These are phyloP conservation scores for Heliconius cydno DNA, from an alignment of 2,888 invertebrate species.

Conservation along the genomic window DNA sequence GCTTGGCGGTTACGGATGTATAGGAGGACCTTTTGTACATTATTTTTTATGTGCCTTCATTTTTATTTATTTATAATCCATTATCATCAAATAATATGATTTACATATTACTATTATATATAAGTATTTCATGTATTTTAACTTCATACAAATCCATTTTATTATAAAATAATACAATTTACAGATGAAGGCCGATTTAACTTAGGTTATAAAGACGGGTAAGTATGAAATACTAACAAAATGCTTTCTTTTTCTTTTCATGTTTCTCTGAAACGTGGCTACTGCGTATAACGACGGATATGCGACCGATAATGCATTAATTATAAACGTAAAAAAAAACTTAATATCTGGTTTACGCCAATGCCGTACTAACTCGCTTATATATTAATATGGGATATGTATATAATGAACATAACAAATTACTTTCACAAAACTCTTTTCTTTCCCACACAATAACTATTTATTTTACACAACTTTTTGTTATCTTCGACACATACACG, in stretches of 20 bases:
- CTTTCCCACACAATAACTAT: background rate
- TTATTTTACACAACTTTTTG: constrained; percentile 9
- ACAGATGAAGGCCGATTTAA: constrained; percentile 49
- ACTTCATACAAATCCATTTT: constrained; percentile 1
- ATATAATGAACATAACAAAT: constrained; percentile 44
- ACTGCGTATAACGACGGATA: constrained; percentile 66
- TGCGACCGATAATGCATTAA: constrained; percentile 71
- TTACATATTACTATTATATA: constrained; percentile 19
- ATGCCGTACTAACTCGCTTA: constrained; percentile 80
- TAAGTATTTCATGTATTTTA: constrained; percentile 24
- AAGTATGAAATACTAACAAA: constrained; percentile 79
- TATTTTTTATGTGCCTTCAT: constrained; percentile 37
- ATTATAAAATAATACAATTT: constrained; percentile 20
- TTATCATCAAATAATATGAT: constrained; percentile 8
- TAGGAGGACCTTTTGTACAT: constrained; percentile 39
- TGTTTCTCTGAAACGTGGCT: constrained; percentile 83
- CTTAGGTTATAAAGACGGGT: constrained; percentile 56
- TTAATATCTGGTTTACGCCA: constrained; percentile 82
- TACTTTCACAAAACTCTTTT: constrained; percentile 22
- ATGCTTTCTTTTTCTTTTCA: constrained; percentile 83
- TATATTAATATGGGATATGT: constrained; percentile 51
- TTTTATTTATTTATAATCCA: background rate
- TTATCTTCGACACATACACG: background rate
- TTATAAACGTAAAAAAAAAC: constrained; percentile 61
- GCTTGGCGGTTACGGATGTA: constrained; percentile 69